A percentile compares a stretch with the other conserved stretches of the same genome.
Conservation (phyloP, 2,113 vertebrate genomes). For the Cyphomyrus discorhynchus region DNA sequence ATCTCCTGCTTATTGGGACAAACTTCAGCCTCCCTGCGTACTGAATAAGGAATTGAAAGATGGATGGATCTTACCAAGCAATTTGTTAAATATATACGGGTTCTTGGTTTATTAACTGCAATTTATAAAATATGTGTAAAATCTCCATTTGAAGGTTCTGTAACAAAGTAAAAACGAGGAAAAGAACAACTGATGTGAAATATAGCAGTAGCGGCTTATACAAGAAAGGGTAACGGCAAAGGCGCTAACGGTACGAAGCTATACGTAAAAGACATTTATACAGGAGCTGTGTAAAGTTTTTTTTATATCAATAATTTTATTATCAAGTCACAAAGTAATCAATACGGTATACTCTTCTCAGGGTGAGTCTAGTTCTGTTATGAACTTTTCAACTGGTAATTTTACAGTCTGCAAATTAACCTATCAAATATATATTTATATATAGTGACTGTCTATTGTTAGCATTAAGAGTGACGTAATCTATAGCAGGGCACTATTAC, state of each 20-base stretch:
- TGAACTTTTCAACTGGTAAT: neutral
- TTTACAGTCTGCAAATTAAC: neutral
- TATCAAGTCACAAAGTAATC: neutral
- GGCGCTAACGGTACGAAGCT: neutral
- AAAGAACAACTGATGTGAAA: neutral
- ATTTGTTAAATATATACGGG: neutral
- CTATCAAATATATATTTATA: neutral
- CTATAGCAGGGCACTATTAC: slow-evolving; percentile 56
- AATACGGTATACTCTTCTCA: neutral
- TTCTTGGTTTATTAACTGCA: neutral
- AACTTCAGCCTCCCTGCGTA: neutral
- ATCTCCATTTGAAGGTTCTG: neutral
- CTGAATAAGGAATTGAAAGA: neutral
- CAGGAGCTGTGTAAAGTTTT: neutral
- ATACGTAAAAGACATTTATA: neutral
- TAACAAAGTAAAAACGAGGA: neutral
- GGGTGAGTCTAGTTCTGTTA: neutral
- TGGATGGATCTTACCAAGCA: neutral
- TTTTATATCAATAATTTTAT: neutral
- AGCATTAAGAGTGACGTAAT: slow-evolving; percentile 56
- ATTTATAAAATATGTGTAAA: neutral
- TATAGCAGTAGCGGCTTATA: neutral
- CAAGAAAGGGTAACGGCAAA: neutral
- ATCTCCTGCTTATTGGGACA: neutral
- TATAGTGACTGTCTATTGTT: slow-evolving; percentile 38